Evolutionary conservation across 2,113 vertebrate genomes (phyloP).

Genomic region (Clarias macrocephalus): DNA sequence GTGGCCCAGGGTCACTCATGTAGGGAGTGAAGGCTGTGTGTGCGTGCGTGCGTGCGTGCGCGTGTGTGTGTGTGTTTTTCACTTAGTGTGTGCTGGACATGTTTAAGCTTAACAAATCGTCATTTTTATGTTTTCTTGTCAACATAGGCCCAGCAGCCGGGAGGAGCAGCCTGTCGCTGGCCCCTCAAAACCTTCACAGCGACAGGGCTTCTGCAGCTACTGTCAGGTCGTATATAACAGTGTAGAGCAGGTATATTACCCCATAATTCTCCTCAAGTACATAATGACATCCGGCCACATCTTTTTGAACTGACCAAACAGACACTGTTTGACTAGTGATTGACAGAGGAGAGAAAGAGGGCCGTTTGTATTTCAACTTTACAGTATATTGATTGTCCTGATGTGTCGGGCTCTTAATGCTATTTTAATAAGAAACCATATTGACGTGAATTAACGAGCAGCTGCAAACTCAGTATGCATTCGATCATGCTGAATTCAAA

Average conservation of each 20-base stretch:
- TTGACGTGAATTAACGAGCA: conserved; percentile 3
- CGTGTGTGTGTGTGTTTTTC: background rate
- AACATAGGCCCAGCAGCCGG: conserved; percentile 58
- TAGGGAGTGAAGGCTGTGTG: too few species aligned
- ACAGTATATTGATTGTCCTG: background rate
- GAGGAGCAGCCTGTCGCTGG: conserved; percentile 64
- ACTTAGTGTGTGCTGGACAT: background rate
- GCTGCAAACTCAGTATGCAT: background rate
- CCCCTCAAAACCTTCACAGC: conserved; percentile 68
- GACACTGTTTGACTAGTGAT: background rate
- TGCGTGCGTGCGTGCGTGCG: too few species aligned
- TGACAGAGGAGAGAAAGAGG: background rate
- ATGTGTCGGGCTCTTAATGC: background rate
- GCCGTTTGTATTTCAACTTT: background rate
- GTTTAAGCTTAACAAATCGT: background rate
- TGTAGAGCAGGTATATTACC: conserved; percentile 82
- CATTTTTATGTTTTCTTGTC: conserved; percentile 23
- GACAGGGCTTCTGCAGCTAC: conserved; percentile 88
- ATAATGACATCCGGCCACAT: background rate
- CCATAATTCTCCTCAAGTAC: background rate
- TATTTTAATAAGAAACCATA: conserved; percentile 7
- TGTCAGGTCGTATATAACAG: conserved; percentile 84
- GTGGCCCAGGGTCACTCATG: too few species aligned
- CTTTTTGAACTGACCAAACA: background rate
- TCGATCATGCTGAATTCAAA: background rate